These are phyloP conservation scores for Herminia tarsipennalis DNA, from an alignment of 2,888 invertebrate genomes.

Conservation along the genomic window DNA sequence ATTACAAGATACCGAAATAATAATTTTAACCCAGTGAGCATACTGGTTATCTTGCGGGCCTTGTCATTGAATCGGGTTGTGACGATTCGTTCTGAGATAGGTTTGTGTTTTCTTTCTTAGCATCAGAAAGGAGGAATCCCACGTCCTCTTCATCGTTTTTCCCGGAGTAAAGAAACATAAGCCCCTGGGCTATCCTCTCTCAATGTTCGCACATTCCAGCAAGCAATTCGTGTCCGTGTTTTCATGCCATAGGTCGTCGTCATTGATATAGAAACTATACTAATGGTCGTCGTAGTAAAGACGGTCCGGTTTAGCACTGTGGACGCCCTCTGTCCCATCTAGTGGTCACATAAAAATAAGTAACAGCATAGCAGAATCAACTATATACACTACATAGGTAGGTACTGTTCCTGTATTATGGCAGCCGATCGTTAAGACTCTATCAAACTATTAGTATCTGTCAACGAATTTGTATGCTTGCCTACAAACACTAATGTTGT, in stretches of 20 bases:
- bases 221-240: neutral
- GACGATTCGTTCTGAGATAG: too few relatives aligned
- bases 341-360: neutral
- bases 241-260: neutral
- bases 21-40: too few relatives aligned
- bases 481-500: conserved; percentile 5
- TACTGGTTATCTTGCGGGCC: too few relatives aligned
- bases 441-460: conserved; percentile 2
- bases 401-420: conserved; percentile 1
- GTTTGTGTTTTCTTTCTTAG: too few relatives aligned
- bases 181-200: neutral
- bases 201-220: neutral
- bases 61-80: too few relatives aligned
- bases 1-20: too few relatives aligned
- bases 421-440: conserved; percentile 2
- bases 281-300: too few relatives aligned
- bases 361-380: neutral
- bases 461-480: conserved; percentile 2
- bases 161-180: too few relatives aligned
- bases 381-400: too few relatives aligned
- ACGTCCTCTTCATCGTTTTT: too few relatives aligned
- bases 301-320: neutral
- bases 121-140: too few relatives aligned
- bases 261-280: too few relatives aligned
- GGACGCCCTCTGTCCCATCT: neutral